Conservation (phyloP, 2,888 invertebrate genomes). For the Poecilobothrus nobilitatus region DNA sequence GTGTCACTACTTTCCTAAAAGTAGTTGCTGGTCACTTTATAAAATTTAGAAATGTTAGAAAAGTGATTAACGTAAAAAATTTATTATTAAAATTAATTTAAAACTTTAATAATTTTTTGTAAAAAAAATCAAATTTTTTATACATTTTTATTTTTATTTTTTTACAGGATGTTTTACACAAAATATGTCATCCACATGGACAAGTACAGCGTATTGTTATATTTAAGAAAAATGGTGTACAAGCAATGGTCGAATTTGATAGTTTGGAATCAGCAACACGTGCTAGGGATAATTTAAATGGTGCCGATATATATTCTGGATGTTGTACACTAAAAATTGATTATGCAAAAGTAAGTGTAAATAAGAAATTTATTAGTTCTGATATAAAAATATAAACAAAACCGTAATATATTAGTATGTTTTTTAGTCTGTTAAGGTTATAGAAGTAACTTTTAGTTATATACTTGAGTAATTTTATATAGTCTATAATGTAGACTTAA, state of each 20-base stretch:
- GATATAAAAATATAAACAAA: not conserved
- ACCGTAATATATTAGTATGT: not conserved
- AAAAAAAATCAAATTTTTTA: not conserved
- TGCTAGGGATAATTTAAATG: constrained; percentile 91
- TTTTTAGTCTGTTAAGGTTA: no score
- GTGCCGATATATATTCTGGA: constrained; percentile 98
- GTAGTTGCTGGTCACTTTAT: no score
- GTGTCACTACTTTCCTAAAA: no score
- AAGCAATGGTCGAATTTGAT: constrained; percentile 99
- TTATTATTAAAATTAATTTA: no score
- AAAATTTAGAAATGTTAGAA: no score
- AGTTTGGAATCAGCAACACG: constrained; percentile 85
- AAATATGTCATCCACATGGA: constrained; percentile 91
- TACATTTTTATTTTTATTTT: constrained; percentile 32
- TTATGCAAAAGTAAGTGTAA: constrained; percentile 84
- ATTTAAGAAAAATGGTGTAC: constrained; percentile 97
- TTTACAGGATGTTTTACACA: constrained; percentile 95
- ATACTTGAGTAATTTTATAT: no score
- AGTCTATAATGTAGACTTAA: no score
- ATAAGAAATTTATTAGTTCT: not conserved
- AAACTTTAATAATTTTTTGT: no score
- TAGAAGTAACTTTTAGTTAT: no score
- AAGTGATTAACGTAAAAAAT: no score
- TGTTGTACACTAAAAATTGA: constrained; percentile 99
- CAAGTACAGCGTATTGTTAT: constrained; percentile 96